Conservation (phyloP, 2,888 invertebrate species). For the Chrysotoxum bicinctum region DNA sequence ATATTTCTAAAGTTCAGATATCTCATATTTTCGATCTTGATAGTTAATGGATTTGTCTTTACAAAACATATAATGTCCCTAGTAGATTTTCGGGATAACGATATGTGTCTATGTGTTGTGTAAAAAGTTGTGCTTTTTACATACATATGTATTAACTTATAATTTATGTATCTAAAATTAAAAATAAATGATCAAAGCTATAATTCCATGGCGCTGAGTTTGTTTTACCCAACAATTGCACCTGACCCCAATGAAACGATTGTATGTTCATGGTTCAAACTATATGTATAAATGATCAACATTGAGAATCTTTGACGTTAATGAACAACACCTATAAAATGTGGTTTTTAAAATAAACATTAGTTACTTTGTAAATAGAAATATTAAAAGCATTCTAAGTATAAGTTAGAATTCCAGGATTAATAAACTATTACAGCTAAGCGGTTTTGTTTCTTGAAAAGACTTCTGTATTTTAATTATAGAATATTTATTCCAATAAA, state of each 20-base stretch:
- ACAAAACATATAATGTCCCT: too few relatives aligned
- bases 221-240: background rate
- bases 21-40: too few relatives aligned
- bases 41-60: too few relatives aligned
- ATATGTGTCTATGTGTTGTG: too few relatives aligned
- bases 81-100: too few relatives aligned
- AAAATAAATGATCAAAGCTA: background rate
- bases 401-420: background rate
- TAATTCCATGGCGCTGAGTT: background rate
- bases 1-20: too few relatives aligned
- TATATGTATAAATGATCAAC: background rate
- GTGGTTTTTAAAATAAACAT: background rate
- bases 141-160: too few relatives aligned
- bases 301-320: background rate
- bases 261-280: too few relatives aligned
- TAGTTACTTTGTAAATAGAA: background rate
- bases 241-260: slow-evolving; percentile 8
- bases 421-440: background rate
- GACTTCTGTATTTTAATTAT: background rate
- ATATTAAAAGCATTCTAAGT: background rate
- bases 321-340: background rate
- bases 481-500: too few relatives aligned
- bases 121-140: too few relatives aligned
- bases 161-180: background rate
- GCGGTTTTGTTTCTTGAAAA: background rate